A percentile compares a stretch with the other conserved stretches of the same genome.
Evolutionary conservation across 2,888 invertebrate genomes (phyloP).

Genomic region (Cerastis leucographa): DNA sequence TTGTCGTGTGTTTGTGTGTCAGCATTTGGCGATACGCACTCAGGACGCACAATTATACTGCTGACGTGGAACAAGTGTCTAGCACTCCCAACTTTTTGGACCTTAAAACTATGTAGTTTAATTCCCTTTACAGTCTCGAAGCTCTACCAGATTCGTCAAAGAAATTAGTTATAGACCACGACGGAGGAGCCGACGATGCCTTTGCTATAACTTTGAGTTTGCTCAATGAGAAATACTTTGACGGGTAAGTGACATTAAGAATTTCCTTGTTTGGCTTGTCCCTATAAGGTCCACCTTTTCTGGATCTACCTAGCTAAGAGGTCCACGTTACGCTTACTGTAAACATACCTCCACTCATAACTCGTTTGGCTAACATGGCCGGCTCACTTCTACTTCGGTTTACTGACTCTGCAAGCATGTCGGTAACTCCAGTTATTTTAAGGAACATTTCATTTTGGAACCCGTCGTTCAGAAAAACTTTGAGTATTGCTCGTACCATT

Average conservation of each 20-base stretch:
- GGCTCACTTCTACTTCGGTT: too few relatives aligned
- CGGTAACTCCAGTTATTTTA: too few relatives aligned
- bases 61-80: not conserved
- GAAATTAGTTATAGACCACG: constrained; percentile 80
- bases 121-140: constrained; percentile 42
- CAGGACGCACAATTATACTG: not conserved
- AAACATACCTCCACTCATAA: too few relatives aligned
- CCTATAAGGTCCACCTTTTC: not conserved
- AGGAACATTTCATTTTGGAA: too few relatives aligned
- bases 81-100: not conserved
- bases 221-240: constrained; percentile 77
- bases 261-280: constrained; percentile 42
- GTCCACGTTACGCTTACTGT: not conserved
- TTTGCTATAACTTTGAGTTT: constrained; percentile 81
- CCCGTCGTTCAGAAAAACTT: too few relatives aligned
- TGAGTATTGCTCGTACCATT: too few relatives aligned
- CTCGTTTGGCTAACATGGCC: too few relatives aligned
- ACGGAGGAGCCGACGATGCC: constrained; percentile 84
- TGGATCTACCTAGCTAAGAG: not conserved
- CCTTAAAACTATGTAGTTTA: not conserved
- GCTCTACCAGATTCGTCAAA: constrained; percentile 13
- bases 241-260: constrained; percentile 72
- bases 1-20: too few relatives aligned
- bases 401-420: too few relatives aligned
- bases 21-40: too few relatives aligned